These are phyloP conservation scores for Columba livia DNA, from an alignment of 2,113 vertebrate genomes.

Conservation along the genomic window DNA sequence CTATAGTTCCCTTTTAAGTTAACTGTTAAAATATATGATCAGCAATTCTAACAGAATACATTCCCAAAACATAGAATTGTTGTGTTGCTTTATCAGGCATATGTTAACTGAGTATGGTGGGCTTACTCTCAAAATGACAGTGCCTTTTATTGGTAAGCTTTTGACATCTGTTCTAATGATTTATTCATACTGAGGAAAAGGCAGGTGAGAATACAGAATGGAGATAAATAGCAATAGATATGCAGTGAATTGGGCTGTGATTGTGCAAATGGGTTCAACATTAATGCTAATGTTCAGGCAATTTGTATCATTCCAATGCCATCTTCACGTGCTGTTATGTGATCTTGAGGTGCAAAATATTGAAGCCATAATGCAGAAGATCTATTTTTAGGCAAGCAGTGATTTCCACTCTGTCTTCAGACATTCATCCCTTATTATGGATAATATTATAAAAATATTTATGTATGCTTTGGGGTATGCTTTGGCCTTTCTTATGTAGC, in stretches of 20 bases:
- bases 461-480: not conserved
- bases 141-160: constrained; percentile 72
- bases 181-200: constrained; percentile 72
- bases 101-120: constrained; percentile 46
- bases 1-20: not conserved
- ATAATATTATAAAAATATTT: not conserved
- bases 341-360: not conserved
- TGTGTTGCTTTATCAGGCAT: constrained; percentile 43
- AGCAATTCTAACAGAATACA: not conserved
- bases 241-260: constrained; percentile 56
- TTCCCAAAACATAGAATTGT: constrained; percentile 5
- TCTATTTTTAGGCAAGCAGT: not conserved
- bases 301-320: constrained; percentile 37
- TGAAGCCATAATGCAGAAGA: not conserved
- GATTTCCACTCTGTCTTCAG: not conserved
- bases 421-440: not conserved
- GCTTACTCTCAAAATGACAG: constrained; percentile 65
- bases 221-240: constrained; percentile 59
- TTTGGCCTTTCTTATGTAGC: not conserved
- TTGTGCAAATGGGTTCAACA: constrained; percentile 62
- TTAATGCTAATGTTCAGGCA: constrained; percentile 45
- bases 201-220: constrained; percentile 72
- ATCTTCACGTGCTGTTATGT: not conserved
- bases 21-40: constrained; percentile 23
- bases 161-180: constrained; percentile 75